Evolutionary conservation across 2,113 vertebrate species (phyloP).

Genomic region (Orycteropus afer): DNA sequence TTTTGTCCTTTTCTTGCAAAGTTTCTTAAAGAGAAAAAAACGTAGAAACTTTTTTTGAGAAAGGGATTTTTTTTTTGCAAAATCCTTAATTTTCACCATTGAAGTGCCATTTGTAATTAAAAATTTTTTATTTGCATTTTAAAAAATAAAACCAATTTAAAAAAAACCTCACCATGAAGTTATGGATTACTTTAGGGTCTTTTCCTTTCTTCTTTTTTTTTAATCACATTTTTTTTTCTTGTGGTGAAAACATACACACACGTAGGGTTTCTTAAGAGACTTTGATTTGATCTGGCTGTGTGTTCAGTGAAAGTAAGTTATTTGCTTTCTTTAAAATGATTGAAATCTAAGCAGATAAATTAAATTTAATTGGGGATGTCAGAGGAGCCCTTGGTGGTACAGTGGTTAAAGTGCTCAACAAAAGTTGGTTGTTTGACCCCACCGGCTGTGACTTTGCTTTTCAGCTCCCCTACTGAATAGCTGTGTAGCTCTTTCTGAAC

Average conservation of each 20-base stretch:
- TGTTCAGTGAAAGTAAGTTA: conserved; percentile 50
- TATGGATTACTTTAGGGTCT: background rate
- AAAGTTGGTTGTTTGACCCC: too few species aligned
- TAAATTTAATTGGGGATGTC: background rate
- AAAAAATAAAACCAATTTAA: background rate
- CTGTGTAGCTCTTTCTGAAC: conserved; percentile 21
- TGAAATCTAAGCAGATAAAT: conserved; percentile 37
- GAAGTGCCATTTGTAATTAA: conserved; percentile 7
- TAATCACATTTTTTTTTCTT: too few species aligned
- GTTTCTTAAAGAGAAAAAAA: background rate
- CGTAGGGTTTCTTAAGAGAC: conserved; percentile 6
- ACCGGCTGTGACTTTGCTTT: background rate
- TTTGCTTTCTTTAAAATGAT: conserved; percentile 50
- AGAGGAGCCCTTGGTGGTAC: background rate
- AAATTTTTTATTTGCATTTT: background rate
- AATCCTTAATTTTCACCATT: conserved; percentile 17
- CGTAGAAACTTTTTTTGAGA: background rate
- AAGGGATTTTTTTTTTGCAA: background rate
- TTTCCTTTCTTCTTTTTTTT: too few species aligned
- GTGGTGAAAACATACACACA: too few species aligned
- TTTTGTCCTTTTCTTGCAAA: background rate
- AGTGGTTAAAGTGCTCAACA: too few species aligned
- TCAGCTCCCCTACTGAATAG: background rate
- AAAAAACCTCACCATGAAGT: background rate
- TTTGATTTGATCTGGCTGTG: conserved; percentile 35